Conservation (phyloP, 1,140 invertebrate species). For the Drosophila malerkotliana region DNA sequence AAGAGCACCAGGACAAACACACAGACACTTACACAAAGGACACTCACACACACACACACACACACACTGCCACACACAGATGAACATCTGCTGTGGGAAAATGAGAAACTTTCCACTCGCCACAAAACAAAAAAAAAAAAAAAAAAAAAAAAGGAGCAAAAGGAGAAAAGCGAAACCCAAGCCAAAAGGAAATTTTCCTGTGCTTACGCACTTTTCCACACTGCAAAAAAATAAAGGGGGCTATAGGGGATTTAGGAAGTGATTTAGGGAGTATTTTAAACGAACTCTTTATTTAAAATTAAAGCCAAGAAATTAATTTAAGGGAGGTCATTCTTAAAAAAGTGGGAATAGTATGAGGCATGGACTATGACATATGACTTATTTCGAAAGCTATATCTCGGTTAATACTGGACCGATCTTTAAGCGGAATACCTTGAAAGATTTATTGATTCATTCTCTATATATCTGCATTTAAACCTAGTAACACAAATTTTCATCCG, state of each 20-base stretch:
- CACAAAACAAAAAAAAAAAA: background rate
- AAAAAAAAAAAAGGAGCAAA: conserved; percentile 2
- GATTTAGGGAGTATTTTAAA: no score
- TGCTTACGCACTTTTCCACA: conserved; percentile 14
- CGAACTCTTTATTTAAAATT: background rate
- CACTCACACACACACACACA: background rate
- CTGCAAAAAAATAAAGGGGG: background rate
- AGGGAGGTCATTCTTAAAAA: no score
- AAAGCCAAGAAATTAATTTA: background rate
- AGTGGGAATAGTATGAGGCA: background rate
- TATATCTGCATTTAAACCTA: background rate
- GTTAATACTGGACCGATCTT: background rate
- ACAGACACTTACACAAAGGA: conserved; percentile 6
- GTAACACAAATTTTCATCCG: background rate
- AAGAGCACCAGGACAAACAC: conserved; percentile 7
- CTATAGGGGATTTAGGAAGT: no score
- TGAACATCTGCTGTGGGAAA: conserved; percentile 6
- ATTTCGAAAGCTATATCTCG: background rate
- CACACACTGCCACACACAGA: background rate
- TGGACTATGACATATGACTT: background rate
- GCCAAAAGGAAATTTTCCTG: background rate
- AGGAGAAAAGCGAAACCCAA: conserved; percentile 7
- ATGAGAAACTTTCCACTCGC: conserved; percentile 17
- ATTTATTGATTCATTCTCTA: no score
- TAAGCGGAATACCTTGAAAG: background rate